Evolutionary conservation across 2,113 vertebrate species (phyloP).

Genomic region (Boulengeromyrus knoepffleri): DNA sequence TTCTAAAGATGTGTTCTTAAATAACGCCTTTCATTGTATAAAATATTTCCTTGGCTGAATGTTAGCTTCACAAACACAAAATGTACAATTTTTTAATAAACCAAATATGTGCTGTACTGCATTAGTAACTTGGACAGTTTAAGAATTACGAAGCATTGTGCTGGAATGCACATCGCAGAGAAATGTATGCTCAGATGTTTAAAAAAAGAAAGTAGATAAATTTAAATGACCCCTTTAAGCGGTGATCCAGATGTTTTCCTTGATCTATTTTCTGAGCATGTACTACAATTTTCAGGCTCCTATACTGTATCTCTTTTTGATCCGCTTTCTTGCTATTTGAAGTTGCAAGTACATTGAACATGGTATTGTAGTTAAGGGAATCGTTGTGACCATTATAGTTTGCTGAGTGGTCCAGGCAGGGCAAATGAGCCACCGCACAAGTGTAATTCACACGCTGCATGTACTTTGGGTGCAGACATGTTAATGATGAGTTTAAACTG

Average conservation of each 20-base stretch:
- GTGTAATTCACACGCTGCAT: not conserved
- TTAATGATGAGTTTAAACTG: not conserved
- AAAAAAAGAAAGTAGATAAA: not conserved
- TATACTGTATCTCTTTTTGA: not conserved
- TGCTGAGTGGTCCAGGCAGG: not conserved
- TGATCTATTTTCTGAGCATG: not conserved
- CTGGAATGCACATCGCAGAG: not conserved
- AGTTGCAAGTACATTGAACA: not conserved
- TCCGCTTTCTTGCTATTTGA: not conserved
- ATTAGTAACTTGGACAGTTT: not conserved
- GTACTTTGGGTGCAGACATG: not conserved
- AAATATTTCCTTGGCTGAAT: constrained; percentile 34
- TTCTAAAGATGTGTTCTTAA: constrained; percentile 23
- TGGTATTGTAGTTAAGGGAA: not conserved
- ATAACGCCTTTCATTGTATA: constrained; percentile 37
- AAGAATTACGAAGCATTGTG: not conserved
- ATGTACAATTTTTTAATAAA: not conserved
- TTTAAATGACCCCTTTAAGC: not conserved
- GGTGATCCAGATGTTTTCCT: not conserved
- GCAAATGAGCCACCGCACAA: not conserved
- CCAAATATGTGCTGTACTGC: not conserved
- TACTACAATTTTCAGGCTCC: not conserved
- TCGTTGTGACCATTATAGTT: not conserved
- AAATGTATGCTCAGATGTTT: not conserved
- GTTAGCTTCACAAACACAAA: constrained; percentile 28